Percentiles rank a stretch among this genome's conserved stretches.
phyloP scores from a whole-genome alignment of 2,888 invertebrate genomes.

The Microchrysa polita region DNA sequence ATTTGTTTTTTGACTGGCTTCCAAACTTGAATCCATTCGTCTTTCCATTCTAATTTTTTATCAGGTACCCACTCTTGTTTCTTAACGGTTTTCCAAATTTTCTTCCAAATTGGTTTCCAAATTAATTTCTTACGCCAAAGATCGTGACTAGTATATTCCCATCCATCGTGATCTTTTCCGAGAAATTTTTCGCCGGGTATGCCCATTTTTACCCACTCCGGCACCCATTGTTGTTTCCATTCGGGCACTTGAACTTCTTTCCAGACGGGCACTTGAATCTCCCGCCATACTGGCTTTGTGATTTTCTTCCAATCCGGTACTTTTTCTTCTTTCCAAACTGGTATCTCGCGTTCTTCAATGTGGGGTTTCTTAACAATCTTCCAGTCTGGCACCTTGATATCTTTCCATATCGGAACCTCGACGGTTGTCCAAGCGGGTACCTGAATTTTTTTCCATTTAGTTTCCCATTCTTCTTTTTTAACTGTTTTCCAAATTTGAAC shows the following conservation, averaged over 20 bases:
- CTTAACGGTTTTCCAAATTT: slow-evolving; percentile 82
- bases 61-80: slow-evolving; percentile 78
- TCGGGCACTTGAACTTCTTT: slow-evolving; percentile 68
- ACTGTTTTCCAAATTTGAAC: slow-evolving; percentile 74
- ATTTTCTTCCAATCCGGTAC: slow-evolving; percentile 74
- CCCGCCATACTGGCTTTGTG: slow-evolving; percentile 67
- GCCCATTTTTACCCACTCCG: slow-evolving; percentile 71
- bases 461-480: slow-evolving; percentile 78
- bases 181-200: slow-evolving; percentile 83
- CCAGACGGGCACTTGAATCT: slow-evolving; percentile 73
- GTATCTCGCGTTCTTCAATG: slow-evolving; percentile 77
- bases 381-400: slow-evolving; percentile 78
- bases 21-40: slow-evolving; percentile 75
- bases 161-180: slow-evolving; percentile 83
- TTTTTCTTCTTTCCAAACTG: slow-evolving; percentile 77
- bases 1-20: slow-evolving; percentile 81
- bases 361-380: slow-evolving; percentile 69
- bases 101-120: slow-evolving; percentile 76
- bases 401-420: slow-evolving; percentile 80
- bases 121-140: slow-evolving; percentile 83
- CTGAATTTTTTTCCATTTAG: slow-evolving; percentile 79
- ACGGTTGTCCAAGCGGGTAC: slow-evolving; percentile 82
- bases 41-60: slow-evolving; percentile 74
- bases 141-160: slow-evolving; percentile 86
- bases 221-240: slow-evolving; percentile 72